These are phyloP conservation scores for Drosophila mimetica DNA, from an alignment of 2,888 invertebrate genomes.

Conservation along the genomic window DNA sequence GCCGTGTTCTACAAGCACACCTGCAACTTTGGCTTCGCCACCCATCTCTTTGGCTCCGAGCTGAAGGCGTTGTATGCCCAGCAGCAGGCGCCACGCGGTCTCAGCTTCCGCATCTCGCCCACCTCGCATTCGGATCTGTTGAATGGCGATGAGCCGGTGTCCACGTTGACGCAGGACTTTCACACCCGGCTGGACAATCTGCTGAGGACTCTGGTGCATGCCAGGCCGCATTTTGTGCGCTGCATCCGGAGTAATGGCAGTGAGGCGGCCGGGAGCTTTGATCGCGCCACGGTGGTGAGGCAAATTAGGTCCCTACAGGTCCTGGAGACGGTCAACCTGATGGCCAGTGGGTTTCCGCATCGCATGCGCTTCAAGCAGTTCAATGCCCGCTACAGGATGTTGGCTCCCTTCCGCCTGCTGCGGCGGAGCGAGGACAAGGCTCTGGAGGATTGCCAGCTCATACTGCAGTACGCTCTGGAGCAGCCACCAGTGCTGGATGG, in stretches of 20 bases:
- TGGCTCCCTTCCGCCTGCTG: slow-evolving; percentile 91
- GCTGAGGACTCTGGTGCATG: slow-evolving; percentile 95
- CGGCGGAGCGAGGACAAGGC: slow-evolving; percentile 89
- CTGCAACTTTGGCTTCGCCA: slow-evolving; percentile 98
- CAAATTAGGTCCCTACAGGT: slow-evolving; percentile 96
- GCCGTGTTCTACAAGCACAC: slow-evolving; percentile 96
- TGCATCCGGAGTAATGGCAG: slow-evolving; percentile 94
- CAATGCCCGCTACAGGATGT: slow-evolving; percentile 92
- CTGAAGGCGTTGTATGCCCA: slow-evolving; percentile 92
- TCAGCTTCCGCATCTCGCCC: slow-evolving; percentile 95
- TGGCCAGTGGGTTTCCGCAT: slow-evolving; percentile 98
- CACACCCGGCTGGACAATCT: slow-evolving; percentile 96
- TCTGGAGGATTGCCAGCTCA: slow-evolving; percentile 90
- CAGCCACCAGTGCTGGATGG: slow-evolving; percentile 86
- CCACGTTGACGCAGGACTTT: slow-evolving; percentile 97
- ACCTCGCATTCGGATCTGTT: slow-evolving; percentile 93
- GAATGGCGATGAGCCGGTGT: slow-evolving; percentile 93
- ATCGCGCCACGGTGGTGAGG: slow-evolving; percentile 92
- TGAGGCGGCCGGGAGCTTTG: slow-evolving; percentile 93
- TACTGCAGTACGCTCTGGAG: slow-evolving; percentile 90
- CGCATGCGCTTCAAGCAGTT: slow-evolving; percentile 97
- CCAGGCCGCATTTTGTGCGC: slow-evolving; percentile 96
- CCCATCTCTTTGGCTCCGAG: slow-evolving; percentile 97
- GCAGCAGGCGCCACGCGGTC: slow-evolving; percentile 90
- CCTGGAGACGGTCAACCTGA: slow-evolving; percentile 96